Evolutionary conservation across 1,140 invertebrate genomes (phyloP), one percentile per base, ranked within the genome.

Genomic region (Atta texana): DNA sequence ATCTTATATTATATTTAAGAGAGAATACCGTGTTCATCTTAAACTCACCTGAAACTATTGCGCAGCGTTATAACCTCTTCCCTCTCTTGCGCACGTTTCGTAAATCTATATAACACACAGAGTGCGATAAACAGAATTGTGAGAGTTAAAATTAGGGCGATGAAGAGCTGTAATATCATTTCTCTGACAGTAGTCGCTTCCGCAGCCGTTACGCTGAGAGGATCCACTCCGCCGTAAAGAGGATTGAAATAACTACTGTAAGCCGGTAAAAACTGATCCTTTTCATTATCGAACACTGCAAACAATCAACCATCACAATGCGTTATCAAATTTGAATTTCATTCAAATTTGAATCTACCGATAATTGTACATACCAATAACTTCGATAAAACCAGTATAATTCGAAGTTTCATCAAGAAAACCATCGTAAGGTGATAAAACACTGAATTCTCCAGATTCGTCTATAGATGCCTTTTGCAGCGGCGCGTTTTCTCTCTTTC

Each of bases 381-480:
- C 96, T 95, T 98, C 97, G 31, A 98, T 95, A 92, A 98, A 98
- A 31, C 97, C 97, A 0, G 98, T 98, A 88, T 98, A 98, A 91
- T 98, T 98, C 1, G 97, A 96, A 28, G 96, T 96, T 16, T 96
- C 96, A 91, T 98, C 97, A 44, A 98, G 95, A 63, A 95, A 95
- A 0, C 98, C 98, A 94, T 98, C 98, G 87, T 95, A 96, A 1
- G 95, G 92, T 88, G 94, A 86, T 93, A 86, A 89, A 10, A 53
- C 10, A 21, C 21, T 80, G 8, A 81, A 7, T 21, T 91, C 89
- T 1, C 85, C 77, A n/a, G 89, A 49, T 64, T 85, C 92, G 4
- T 91, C 88, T 10, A 77, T 80, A 3, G 61, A 74, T 69, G 68
- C 89, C 69, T 90, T 89, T 2, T 86, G 81, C 12, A 53, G 31